A percentile compares a stretch with the other conserved stretches of the same genome.
phyloP scores from a whole-genome alignment of 2,888 invertebrate genomes.

The Metalampra italica region DNA sequence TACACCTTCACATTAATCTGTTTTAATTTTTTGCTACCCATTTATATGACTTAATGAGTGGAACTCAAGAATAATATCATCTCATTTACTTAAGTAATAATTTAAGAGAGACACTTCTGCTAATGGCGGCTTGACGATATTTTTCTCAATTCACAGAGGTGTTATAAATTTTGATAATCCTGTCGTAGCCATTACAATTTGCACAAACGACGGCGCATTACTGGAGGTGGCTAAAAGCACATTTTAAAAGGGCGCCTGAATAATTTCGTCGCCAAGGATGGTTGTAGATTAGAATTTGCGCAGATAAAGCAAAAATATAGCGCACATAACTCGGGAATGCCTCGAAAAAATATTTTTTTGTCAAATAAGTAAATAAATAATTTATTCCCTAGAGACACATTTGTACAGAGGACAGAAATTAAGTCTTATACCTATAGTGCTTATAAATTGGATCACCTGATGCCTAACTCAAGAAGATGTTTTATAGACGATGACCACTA shows the following conservation, averaged over 20 bases:
- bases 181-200: constrained; percentile 50
- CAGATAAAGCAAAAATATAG: constrained; percentile 2
- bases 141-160: constrained; percentile 32
- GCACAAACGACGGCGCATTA: constrained; percentile 48
- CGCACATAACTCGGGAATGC: constrained; percentile 11
- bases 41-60: too few relatives aligned
- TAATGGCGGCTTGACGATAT: constrained; percentile 16
- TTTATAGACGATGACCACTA: too few relatives aligned
- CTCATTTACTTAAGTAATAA: not conserved
- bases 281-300: constrained; percentile 15
- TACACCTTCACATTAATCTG: too few relatives aligned
- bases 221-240: constrained; percentile 46
- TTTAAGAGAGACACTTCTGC: not conserved
- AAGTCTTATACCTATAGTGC: too few relatives aligned
- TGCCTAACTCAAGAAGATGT: too few relatives aligned
- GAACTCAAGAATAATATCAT: not conserved
- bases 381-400: too few relatives aligned
- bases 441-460: too few relatives aligned
- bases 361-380: too few relatives aligned
- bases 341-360: constrained; percentile 3
- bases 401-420: too few relatives aligned
- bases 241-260: constrained; percentile 54
- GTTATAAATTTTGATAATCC: constrained; percentile 56
- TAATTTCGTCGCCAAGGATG: constrained; percentile 33
- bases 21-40: too few relatives aligned